Percentiles rank a stretch among this genome's conserved stretches.
Evolutionary conservation across 1,140 invertebrate genomes (phyloP).

Genomic region (Grapholita molesta): DNA sequence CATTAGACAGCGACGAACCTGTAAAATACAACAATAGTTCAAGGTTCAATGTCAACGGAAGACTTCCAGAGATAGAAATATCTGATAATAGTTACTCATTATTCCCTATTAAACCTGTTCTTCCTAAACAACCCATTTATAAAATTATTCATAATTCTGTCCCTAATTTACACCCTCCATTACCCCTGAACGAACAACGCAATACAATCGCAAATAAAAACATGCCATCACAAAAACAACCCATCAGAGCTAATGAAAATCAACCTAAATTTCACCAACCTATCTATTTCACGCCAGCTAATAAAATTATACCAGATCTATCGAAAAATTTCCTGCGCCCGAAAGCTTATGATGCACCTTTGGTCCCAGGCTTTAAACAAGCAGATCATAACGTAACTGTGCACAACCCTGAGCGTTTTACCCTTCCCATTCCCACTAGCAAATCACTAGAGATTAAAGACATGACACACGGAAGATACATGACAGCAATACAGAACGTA

Average conservation of each 20-base stretch:
- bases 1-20: background rate
- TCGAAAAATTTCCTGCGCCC: background rate
- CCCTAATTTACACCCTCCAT: background rate
- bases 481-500: slow-evolving; percentile 42
- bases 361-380: background rate
- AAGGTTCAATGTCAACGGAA: background rate
- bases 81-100: background rate
- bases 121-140: background rate
- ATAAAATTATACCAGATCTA: background rate
- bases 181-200: background rate
- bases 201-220: no score
- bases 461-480: slow-evolving; percentile 32
- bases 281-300: background rate
- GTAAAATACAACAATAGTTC: background rate
- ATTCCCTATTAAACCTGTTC: background rate
- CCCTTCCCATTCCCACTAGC: background rate
- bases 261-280: background rate
- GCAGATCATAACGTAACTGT: background rate
- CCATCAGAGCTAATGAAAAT: background rate
- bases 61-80: background rate
- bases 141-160: background rate
- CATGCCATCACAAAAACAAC: background rate
- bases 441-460: background rate
- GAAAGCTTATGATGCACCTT: background rate
- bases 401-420: background rate